These are phyloP conservation scores for Tringa solitaria DNA, from an alignment of 2,113 vertebrate genomes.

Conservation along the genomic window DNA sequence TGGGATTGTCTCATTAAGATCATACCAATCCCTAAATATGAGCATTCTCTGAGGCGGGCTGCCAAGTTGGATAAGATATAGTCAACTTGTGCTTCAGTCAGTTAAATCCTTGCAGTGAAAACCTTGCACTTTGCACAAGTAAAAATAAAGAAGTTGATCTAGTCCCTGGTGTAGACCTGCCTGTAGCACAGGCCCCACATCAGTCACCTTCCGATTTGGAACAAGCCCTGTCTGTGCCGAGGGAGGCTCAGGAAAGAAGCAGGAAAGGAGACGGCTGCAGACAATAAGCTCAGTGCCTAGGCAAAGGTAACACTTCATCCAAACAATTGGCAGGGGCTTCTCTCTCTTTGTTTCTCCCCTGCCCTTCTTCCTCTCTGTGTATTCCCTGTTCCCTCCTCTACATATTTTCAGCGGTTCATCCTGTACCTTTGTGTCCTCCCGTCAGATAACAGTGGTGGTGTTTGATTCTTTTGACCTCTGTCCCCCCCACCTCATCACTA, in stretches of 20 bases:
- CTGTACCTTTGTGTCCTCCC: not conserved
- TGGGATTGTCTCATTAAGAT: not conserved
- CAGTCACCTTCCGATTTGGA: constrained; percentile 41
- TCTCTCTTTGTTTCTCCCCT: constrained; percentile 15
- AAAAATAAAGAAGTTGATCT: not conserved
- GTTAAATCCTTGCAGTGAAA: not conserved
- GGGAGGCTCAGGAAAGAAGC: constrained; percentile 41
- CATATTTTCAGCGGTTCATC: not conserved
- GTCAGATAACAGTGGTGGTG: not conserved
- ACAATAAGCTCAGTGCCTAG: constrained; percentile 25
- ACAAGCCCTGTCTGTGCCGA: not conserved
- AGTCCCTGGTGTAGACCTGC: not conserved
- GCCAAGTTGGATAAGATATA: not conserved
- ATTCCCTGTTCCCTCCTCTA: not conserved
- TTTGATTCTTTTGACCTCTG: not conserved
- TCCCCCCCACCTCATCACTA: not conserved
- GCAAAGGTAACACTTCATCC: constrained; percentile 20
- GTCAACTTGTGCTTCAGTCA: not conserved
- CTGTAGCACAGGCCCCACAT: not conserved
- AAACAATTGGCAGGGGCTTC: constrained; percentile 12
- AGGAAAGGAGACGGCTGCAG: constrained; percentile 17
- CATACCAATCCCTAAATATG: not conserved
- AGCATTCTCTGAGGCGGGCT: not conserved
- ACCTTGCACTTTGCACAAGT: not conserved
- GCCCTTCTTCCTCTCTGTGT: constrained; percentile 6